These are phyloP conservation scores for Anastrepha ludens DNA, from an alignment of 1,140 invertebrate species.

Conservation along the genomic window DNA sequence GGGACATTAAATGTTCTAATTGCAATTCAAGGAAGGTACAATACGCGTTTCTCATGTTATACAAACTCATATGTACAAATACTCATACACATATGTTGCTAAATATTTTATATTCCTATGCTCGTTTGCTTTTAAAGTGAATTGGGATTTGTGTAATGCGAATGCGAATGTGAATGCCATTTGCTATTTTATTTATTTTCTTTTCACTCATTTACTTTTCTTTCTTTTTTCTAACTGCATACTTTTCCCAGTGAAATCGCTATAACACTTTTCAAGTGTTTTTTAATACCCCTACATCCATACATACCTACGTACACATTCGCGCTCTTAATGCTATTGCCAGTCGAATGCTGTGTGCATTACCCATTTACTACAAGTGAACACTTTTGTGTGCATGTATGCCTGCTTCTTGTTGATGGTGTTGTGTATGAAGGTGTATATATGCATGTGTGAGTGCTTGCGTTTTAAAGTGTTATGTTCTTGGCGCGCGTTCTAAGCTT, in stretches of 20 bases:
- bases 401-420: too few relatives aligned
- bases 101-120: neutral
- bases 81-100: too few relatives aligned
- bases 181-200: constrained; percentile 10
- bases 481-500: constrained; percentile 18
- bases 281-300: constrained; percentile 1
- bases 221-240: neutral
- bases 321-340: constrained; percentile 22
- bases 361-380: neutral
- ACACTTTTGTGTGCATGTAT: neutral
- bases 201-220: neutral
- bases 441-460: neutral
- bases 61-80: too few relatives aligned
- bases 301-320: neutral
- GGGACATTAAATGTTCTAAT: too few relatives aligned
- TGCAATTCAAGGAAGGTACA: too few relatives aligned
- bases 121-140: neutral
- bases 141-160: constrained; percentile 38
- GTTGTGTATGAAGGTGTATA: neutral
- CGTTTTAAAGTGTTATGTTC: constrained; percentile 29
- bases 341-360: constrained; percentile 25
- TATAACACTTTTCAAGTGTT: constrained; percentile 47
- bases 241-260: neutral
- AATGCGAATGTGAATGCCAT: neutral
- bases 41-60: too few relatives aligned